These are phyloP conservation scores for Haemorhous mexicanus DNA, from an alignment of 2,113 vertebrate genomes.

Conservation along the genomic window DNA sequence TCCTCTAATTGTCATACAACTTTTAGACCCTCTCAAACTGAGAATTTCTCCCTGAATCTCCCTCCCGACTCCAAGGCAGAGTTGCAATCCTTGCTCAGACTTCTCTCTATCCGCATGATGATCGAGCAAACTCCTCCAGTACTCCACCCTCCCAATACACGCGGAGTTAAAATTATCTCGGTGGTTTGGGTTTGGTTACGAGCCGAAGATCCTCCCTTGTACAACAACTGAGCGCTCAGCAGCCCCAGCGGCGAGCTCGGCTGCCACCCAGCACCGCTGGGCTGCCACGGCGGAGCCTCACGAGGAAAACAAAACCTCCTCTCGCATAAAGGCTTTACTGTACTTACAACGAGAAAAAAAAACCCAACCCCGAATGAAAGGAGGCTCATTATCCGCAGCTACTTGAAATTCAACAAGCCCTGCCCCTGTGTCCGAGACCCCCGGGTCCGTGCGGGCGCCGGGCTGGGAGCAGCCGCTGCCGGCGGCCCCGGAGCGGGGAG, in stretches of 20 bases:
- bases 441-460: background rate
- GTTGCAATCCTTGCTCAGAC: background rate
- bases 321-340: background rate
- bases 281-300: background rate
- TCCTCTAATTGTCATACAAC: background rate
- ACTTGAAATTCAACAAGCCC: background rate
- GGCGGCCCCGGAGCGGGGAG: background rate
- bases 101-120: background rate
- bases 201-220: background rate
- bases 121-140: background rate
- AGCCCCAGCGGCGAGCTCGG: background rate
- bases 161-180: background rate
- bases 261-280: background rate
- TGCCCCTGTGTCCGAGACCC: fast-evolving
- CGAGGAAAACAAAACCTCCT: background rate
- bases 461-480: background rate
- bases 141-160: background rate
- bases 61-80: background rate
- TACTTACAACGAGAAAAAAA: background rate
- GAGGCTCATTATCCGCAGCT: background rate
- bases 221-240: background rate
- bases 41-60: background rate
- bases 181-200: background rate
- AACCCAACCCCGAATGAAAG: background rate
- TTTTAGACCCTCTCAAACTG: background rate